Evolutionary conservation across 2,888 invertebrate species (phyloP), one percentile per base, ranked within the genome.

Genomic region (Leucophenga montana): DNA sequence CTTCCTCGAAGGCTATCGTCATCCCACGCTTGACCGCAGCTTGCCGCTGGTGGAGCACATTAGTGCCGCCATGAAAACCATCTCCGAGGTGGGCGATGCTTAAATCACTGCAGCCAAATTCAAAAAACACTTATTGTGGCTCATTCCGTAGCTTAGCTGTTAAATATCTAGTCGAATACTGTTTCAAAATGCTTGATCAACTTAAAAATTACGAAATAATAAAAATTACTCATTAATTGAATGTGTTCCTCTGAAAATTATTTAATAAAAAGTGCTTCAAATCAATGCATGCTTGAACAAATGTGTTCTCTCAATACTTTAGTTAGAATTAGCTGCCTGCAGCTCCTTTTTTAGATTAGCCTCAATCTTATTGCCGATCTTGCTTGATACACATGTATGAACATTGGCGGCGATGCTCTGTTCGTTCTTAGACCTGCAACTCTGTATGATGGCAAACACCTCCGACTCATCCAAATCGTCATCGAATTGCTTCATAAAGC

Each of bases 1-100:
- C 89, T 97, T 97, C 88, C 91, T 97, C 67, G 93, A 93, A 83
- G 93, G 92, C 78, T 97, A 95, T 90, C 91, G 91, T 72, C 94
- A 96, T 88, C 92, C 93, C 0, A 91, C 91, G 6, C 89, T 95
- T 46, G 91, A 92, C 66, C 88, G 89, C 8, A 90, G 89, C 4
- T 90, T 91, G 48, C 89, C 93, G 1, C 90, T 86, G 62, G 83
- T 83, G n/a, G 80, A 85, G 68, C 89, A 89, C 68, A 89, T 89
- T 67, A 85, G 85, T 67, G 88, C 85, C 20, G 87, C 89, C 54
- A 85, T 89, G 85, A 86, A 85, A 71, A 85, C 85, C 71, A 88
- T 88, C 77, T 80, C 84, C 33, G 77, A 78, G 67, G 80, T 76
- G 46, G 81, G 78, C 69, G 81, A 84, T 72, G 84, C 83, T 71